phyloP scores from a whole-genome alignment of 2,113 vertebrate species.

The Cyanoliseus patagonus region DNA sequence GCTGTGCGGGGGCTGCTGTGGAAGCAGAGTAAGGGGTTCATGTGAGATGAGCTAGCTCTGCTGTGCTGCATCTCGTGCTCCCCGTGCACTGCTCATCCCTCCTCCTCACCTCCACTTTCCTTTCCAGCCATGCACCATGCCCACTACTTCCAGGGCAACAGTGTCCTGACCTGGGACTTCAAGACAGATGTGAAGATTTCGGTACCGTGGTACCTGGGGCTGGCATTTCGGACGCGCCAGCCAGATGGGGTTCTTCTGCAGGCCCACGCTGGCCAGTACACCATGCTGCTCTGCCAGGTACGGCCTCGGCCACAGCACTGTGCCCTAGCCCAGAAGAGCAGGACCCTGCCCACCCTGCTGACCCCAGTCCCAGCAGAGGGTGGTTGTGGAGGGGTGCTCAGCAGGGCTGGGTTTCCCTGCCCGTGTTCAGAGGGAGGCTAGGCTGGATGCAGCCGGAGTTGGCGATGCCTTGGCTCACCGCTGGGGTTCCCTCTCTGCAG shows the following conservation, averaged over 20 bases:
- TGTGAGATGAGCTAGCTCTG: neutral
- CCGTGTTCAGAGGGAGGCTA: accelerated
- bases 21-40: neutral
- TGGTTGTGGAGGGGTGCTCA: neutral
- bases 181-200: constrained; percentile 91
- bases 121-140: constrained; percentile 89
- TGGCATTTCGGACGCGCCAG: constrained; percentile 90
- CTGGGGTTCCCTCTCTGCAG: constrained; percentile 70
- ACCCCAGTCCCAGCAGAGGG: neutral
- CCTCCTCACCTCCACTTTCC: constrained; percentile 16
- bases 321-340: neutral
- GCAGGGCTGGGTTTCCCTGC: neutral
- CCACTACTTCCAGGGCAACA: constrained; percentile 90
- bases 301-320: neutral
- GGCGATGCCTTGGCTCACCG: neutral
- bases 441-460: neutral
- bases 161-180: constrained; percentile 93
- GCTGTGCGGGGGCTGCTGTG: neutral
- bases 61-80: neutral
- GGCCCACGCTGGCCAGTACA: constrained; percentile 91
- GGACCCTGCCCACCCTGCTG: neutral
- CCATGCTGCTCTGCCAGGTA: constrained; percentile 92
- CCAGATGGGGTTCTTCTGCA: constrained; percentile 88
- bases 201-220: constrained; percentile 92
- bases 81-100: neutral